Conservation (phyloP, 2,888 invertebrate species). For the Caradrina kadenii region DNA sequence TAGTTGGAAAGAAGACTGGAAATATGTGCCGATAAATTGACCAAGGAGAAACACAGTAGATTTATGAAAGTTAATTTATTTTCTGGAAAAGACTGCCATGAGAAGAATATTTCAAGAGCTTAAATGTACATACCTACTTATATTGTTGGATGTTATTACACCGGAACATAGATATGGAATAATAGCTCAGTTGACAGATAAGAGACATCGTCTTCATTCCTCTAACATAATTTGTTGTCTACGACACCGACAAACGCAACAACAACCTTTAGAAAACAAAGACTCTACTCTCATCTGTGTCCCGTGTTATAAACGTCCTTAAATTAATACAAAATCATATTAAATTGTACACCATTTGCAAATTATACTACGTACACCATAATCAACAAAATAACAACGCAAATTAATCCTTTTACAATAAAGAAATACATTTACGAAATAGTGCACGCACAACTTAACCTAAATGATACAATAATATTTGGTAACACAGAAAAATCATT, state of each 20-base stretch:
- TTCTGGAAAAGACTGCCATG: neutral
- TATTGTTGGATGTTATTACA: slow-evolving; percentile 14
- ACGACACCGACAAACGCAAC: neutral
- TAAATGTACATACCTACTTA: slow-evolving; percentile 26
- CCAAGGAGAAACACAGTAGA: neutral
- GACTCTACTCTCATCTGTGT: neutral
- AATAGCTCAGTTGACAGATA: slow-evolving; percentile 13
- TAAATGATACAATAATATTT: slow-evolving; percentile 65
- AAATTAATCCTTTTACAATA: slow-evolving; percentile 21
- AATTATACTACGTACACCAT: slow-evolving; percentile 22
- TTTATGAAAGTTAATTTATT: neutral
- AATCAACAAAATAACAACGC: slow-evolving; percentile 44
- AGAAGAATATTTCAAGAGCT: neutral
- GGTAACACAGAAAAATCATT: slow-evolving; percentile 62
- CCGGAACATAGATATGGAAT: slow-evolving; percentile 22
- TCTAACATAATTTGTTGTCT: neutral
- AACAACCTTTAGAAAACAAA: neutral
- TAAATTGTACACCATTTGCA: slow-evolving; percentile 15
- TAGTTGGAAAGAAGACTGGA: too few relatives aligned
- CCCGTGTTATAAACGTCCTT: slow-evolving; percentile 16
- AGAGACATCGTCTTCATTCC: slow-evolving; percentile 1
- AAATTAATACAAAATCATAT: slow-evolving; percentile 6
- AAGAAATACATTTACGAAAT: slow-evolving; percentile 35
- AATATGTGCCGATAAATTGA: neutral
- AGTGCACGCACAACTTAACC: slow-evolving; percentile 37